phyloP scores from a whole-genome alignment of 2,888 invertebrate species.

The Helobdella robusta region DNA sequence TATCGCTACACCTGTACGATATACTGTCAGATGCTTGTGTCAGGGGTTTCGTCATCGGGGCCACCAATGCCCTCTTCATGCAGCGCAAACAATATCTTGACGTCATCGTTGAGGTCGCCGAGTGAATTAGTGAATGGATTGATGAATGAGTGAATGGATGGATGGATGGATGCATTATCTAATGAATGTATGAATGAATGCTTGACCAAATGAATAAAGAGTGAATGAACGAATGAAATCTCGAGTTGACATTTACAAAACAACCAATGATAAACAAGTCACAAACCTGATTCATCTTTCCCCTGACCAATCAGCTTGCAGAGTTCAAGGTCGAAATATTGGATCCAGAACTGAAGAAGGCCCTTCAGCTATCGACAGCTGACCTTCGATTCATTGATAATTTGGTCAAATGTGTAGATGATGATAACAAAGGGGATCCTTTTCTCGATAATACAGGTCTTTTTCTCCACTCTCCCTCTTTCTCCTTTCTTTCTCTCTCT shows the following conservation, averaged over 20 bases:
- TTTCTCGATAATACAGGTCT: conserved; percentile 63
- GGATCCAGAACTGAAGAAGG: conserved; percentile 69
- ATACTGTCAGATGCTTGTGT: conserved; percentile 76
- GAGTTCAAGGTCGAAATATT: conserved; percentile 73
- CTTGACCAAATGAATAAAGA: not conserved
- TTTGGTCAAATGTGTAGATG: conserved; percentile 59
- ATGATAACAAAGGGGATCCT: conserved; percentile 58
- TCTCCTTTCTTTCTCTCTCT: too few species aligned
- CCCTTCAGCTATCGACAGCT: conserved; percentile 80
- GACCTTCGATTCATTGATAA: conserved; percentile 91
- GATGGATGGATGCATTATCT: not conserved
- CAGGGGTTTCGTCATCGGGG: conserved; percentile 68
- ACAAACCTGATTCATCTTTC: too few species aligned
- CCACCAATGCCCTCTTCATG: conserved; percentile 95
- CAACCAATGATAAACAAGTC: too few species aligned
- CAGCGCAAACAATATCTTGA: conserved; percentile 86
- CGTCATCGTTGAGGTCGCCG: conserved; percentile 68
- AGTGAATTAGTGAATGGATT: not conserved
- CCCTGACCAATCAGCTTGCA: too few species aligned
- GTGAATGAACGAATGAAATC: not conserved
- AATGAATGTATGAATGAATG: not conserved
- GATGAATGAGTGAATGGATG: not conserved
- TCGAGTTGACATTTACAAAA: not conserved
- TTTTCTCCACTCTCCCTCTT: too few species aligned
- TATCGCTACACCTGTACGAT: conserved; percentile 88